phyloP scores from a whole-genome alignment of 2,113 vertebrate genomes.

The Deroptyus accipitrinus region DNA sequence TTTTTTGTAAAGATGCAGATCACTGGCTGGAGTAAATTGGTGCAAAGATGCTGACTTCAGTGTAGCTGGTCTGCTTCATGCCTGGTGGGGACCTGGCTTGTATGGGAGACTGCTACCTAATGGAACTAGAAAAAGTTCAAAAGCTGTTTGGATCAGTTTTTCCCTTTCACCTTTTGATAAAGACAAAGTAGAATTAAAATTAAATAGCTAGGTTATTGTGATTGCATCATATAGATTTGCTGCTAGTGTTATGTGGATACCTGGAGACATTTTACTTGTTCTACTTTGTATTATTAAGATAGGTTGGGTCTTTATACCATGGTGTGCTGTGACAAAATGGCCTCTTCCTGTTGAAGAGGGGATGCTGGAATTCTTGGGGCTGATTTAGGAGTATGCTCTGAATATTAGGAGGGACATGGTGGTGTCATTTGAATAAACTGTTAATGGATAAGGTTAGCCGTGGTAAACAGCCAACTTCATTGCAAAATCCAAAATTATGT shows the following conservation, averaged over 20 bases:
- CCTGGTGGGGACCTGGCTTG: neutral
- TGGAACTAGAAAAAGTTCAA: neutral
- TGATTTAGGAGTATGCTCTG: neutral
- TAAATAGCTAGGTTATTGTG: neutral
- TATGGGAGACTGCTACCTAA: neutral
- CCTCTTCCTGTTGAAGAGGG: neutral
- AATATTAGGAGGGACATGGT: neutral
- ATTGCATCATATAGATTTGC: neutral
- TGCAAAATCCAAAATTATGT: constrained; percentile 35
- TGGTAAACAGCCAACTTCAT: neutral
- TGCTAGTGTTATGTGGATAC: neutral
- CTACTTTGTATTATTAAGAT: neutral
- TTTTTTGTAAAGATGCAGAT: neutral
- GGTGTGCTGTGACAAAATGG: neutral
- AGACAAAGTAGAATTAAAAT: neutral
- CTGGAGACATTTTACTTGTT: neutral
- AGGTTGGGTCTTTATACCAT: neutral
- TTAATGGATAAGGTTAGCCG: constrained; percentile 8
- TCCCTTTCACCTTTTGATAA: neutral
- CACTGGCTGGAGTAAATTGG: neutral
- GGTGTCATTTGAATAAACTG: constrained; percentile 39
- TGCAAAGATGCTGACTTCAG: neutral
- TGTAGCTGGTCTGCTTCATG: neutral
- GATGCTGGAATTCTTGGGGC: constrained; percentile 1
- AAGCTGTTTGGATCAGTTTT: neutral